phyloP scores from a whole-genome alignment of 2,113 vertebrate genomes.

The Gallinago media region DNA sequence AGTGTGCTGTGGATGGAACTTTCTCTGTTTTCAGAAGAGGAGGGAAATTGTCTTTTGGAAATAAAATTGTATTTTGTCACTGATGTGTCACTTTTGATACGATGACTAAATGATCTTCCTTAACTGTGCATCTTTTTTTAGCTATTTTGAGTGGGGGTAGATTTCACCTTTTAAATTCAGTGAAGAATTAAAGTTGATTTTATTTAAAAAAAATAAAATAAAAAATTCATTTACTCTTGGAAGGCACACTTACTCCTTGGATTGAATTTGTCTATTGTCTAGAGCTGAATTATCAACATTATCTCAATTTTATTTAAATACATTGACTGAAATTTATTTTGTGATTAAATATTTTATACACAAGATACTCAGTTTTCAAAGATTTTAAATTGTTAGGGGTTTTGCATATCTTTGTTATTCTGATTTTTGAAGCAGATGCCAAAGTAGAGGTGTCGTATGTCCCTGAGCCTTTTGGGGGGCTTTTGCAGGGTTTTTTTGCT shows the following conservation, averaged over 20 bases:
- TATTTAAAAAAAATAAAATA: neutral
- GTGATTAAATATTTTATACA: neutral
- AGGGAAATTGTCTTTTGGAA: neutral
- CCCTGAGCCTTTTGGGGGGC: neutral
- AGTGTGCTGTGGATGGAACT: neutral
- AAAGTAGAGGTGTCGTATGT: neutral
- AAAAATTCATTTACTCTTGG: neutral
- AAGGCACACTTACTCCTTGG: neutral
- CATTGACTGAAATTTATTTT: neutral
- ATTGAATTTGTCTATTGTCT: neutral
- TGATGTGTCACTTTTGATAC: neutral
- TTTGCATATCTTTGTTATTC: neutral
- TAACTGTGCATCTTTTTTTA: neutral
- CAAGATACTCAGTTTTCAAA: neutral
- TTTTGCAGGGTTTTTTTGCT: neutral
- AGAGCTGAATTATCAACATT: neutral
- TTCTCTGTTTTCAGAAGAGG: neutral
- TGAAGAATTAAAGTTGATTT: neutral
- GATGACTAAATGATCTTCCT: neutral
- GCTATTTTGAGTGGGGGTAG: neutral
- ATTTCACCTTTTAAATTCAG: neutral
- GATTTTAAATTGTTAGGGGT: neutral
- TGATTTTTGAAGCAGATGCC: neutral
- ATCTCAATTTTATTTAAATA: neutral
- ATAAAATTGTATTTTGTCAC: neutral